Conservation (phyloP, 2,888 invertebrate species). For the Aleiodes alternator region DNA sequence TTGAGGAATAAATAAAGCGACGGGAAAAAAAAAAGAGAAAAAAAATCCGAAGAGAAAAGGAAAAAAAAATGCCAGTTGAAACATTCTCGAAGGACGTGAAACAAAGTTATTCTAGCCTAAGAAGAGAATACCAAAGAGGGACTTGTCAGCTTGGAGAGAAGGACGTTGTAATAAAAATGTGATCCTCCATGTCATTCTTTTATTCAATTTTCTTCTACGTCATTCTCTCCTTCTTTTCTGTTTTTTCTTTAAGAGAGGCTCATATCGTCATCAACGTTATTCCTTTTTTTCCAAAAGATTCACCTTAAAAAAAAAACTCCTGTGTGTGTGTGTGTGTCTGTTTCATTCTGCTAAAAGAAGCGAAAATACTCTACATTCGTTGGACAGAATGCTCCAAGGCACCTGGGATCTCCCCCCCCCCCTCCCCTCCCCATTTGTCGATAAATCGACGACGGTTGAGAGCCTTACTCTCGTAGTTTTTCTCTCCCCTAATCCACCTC, state of each 20-base stretch:
- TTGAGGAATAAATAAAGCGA: neutral
- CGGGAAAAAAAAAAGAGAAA: neutral
- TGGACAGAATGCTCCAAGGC: slow-evolving; percentile 55
- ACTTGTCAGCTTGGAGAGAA: neutral
- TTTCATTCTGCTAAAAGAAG: slow-evolving; percentile 57
- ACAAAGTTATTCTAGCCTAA: slow-evolving; percentile 16
- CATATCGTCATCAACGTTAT: slow-evolving; percentile 48
- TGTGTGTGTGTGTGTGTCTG: slow-evolving; percentile 37
- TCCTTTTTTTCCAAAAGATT: slow-evolving; percentile 40
- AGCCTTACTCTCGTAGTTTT: slow-evolving; percentile 44
- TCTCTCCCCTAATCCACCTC: slow-evolving; percentile 37
- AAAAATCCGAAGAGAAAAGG: neutral
- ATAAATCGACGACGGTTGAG: slow-evolving; percentile 62
- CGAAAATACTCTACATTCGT: slow-evolving; percentile 39
- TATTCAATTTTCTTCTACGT: slow-evolving; percentile 7
- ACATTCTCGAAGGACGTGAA: slow-evolving; percentile 11
- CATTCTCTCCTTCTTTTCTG: slow-evolving; percentile 19
- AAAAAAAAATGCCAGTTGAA: slow-evolving; percentile 2
- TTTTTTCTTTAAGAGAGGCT: neutral
- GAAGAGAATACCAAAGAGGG: neutral
- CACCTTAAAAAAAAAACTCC: slow-evolving; percentile 50
- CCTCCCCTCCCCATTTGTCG: slow-evolving; percentile 53
- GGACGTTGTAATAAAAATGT: slow-evolving; percentile 38
- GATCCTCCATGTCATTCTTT: slow-evolving; percentile 28
- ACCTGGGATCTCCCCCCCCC: slow-evolving; percentile 57